Evolutionary conservation across 2,113 vertebrate genomes (phyloP), one percentile per base, ranked within the genome.

Genomic region (Sinocyclocheilus rhinocerous): DNA sequence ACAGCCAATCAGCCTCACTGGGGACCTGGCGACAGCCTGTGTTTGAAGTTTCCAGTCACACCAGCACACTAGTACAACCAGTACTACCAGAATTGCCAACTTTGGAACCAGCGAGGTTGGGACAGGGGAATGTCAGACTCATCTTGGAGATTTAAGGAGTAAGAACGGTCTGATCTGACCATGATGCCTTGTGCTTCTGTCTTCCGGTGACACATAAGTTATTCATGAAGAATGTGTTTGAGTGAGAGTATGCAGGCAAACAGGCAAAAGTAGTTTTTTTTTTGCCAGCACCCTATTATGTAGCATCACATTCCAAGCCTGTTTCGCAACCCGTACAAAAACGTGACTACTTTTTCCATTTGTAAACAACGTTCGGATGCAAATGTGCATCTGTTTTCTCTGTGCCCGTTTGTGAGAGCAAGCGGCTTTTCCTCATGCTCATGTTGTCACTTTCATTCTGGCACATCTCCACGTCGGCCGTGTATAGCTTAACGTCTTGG

Each of bases 391-490:
- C 90, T 92, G 90, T 90, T 69, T 63, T 57, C 65, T 78, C 22
- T 55, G 26, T 42, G 77, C 55, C 76, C 52, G 79, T 86, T 91
- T 91, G 86, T 88, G 90, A 91, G 89, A 90, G 88, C 87, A 86
- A 91, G 87, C 88, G 29, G 61, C 86, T 76, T 50, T 81, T 77
- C 72, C 84, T 89, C 90, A 77, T 85, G 89, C 86, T 86, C 83
- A 86, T 86, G 89, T 70, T 88, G 87, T 90, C 88, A 87, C 90
- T 91, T 92, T 94, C 90, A 92, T 92, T 87, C 89, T 65, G 39
- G 86, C 89, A 91, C 89, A 94, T 93, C 93, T 93, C 90, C 91
- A 93, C 91, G 90, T 88, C 91, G 89, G 87, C 94, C 92, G 92
- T 92, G 92, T 77, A 55, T 92, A 91, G 92, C 90, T 90, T 90